Evolutionary conservation across 1,140 invertebrate species (phyloP).

Genomic region (Aphelenchoides fujianensis): DNA sequence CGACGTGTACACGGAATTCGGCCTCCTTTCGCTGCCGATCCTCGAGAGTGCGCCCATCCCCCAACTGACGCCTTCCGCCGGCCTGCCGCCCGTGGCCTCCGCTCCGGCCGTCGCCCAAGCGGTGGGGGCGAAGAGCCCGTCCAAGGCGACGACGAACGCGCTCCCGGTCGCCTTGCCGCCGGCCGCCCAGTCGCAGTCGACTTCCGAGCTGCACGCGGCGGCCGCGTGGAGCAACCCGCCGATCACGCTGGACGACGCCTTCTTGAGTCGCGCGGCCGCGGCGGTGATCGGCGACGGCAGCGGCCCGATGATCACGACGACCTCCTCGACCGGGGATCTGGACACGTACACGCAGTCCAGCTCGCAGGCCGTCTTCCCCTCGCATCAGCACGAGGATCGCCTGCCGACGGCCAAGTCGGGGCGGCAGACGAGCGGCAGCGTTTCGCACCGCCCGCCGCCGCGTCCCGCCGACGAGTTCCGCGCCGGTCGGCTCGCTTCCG

Average conservation of each 20-base stretch:
- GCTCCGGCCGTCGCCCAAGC: background rate
- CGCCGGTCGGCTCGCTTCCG: background rate
- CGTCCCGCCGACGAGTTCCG: background rate
- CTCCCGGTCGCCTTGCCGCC: background rate
- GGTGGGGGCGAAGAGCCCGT: background rate
- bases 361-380: background rate
- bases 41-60: slow-evolving; percentile 21
- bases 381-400: slow-evolving; percentile 1
- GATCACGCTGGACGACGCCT: slow-evolving; percentile 3
- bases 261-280: slow-evolving; percentile 8
- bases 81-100: background rate
- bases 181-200: background rate
- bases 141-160: background rate
- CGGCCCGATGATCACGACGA: background rate
- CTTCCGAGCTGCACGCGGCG: background rate
- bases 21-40: slow-evolving; percentile 38
- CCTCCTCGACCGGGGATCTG: background rate
- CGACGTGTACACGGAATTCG: slow-evolving; percentile 47
- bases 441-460: background rate
- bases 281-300: background rate
- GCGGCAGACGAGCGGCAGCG: background rate
- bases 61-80: background rate
- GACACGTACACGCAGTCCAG: background rate
- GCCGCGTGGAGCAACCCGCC: background rate
- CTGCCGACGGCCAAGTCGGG: background rate